Percentiles rank a stretch among this genome's conserved stretches.
Conservation (phyloP, 2,888 invertebrate genomes). For the Uropetala carovei region DNA sequence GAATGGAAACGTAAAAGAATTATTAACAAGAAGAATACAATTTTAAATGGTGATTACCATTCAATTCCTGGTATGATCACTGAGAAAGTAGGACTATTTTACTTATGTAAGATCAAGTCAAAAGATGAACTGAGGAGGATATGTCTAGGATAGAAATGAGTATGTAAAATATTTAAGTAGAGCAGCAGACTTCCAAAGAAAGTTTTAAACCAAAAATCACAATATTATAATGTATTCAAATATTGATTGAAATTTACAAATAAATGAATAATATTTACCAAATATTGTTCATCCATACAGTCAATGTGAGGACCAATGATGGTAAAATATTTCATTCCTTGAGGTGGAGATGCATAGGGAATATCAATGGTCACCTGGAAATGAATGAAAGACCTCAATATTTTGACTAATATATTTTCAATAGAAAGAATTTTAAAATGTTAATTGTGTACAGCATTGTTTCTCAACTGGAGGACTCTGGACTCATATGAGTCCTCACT, state of each 20-base stretch:
- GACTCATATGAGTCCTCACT: too few species aligned
- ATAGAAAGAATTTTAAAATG: background rate
- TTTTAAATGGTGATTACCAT: too few species aligned
- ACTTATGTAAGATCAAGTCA: too few species aligned
- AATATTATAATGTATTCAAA: background rate
- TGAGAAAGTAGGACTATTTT: too few species aligned
- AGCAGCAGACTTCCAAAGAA: too few species aligned
- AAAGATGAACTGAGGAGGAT: too few species aligned
- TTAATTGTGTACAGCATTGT: background rate
- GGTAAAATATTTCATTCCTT: slow-evolving; percentile 88
- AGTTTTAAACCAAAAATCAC: background rate
- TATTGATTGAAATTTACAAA: background rate
- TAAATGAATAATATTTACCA: slow-evolving; percentile 76
- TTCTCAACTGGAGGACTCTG: too few species aligned
- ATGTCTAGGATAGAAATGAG: too few species aligned
- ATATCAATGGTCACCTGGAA: slow-evolving; percentile 81
- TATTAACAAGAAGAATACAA: too few species aligned
- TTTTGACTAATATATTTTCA: background rate
- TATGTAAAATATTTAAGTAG: too few species aligned
- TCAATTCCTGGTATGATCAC: too few species aligned
- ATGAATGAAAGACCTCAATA: background rate
- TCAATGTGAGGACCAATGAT: slow-evolving; percentile 87
- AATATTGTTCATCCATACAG: slow-evolving; percentile 87
- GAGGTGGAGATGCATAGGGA: slow-evolving; percentile 87
- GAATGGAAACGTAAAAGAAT: too few species aligned